Conservation (phyloP, 2,888 invertebrate species). For the Meteorus cinctellus region DNA sequence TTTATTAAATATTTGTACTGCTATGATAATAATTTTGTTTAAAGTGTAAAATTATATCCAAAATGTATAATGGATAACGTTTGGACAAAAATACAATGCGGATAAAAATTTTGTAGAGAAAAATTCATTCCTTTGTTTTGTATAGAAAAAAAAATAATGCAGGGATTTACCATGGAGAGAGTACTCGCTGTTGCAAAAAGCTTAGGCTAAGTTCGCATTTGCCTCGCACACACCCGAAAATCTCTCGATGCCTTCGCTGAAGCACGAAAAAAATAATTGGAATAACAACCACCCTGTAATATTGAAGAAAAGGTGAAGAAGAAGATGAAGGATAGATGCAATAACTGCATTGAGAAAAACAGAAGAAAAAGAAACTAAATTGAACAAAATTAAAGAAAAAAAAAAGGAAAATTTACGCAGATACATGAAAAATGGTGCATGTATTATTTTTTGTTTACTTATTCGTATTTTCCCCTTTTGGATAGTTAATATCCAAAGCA, state of each 20-base stretch:
- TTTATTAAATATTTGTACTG: too few species aligned
- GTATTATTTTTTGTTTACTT: background rate
- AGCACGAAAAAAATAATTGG: slow-evolving; percentile 39
- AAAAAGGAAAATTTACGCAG: background rate
- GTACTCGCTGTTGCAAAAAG: slow-evolving; percentile 67
- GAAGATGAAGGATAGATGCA: background rate
- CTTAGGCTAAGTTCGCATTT: slow-evolving; percentile 71
- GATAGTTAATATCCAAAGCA: background rate
- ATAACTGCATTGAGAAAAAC: background rate
- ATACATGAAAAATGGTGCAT: too few species aligned
- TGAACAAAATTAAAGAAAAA: background rate
- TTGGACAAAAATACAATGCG: too few species aligned
- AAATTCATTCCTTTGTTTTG: too few species aligned
- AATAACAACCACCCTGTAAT: background rate
- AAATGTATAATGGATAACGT: too few species aligned
- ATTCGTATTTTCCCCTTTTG: background rate
- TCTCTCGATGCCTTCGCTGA: slow-evolving; percentile 49
- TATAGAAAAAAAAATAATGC: slow-evolving; percentile 11
- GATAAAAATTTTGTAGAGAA: too few species aligned
- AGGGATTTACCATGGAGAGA: slow-evolving; percentile 65
- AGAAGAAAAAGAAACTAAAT: background rate
- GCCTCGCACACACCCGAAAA: slow-evolving; percentile 67
- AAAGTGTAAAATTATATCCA: too few species aligned
- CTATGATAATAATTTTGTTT: too few species aligned
- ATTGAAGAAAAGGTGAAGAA: background rate